Percentiles rank a stretch among this genome's conserved stretches.
Evolutionary conservation across 92 coral and sea anemone species (phyloP).

Genomic region (Chrysogorgia sp.): DNA sequence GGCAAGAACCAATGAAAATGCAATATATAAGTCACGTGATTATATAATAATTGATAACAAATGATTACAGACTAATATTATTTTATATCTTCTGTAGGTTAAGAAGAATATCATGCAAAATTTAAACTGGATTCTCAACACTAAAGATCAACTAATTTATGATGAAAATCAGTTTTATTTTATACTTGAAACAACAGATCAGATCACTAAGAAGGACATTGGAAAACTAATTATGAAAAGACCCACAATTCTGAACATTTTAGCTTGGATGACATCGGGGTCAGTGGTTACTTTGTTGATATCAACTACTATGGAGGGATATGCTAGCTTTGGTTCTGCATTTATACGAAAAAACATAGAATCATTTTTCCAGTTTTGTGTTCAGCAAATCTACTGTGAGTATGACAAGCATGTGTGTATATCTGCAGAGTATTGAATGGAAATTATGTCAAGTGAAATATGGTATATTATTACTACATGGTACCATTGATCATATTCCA

Average conservation of each 20-base stretch:
- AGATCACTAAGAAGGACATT: background rate
- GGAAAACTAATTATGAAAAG: background rate
- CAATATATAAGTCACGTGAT: background rate
- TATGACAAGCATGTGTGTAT: background rate
- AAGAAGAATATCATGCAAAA: background rate
- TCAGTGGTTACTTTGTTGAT: background rate
- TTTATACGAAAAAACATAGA: background rate
- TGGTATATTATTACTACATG: no score
- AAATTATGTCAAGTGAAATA: background rate
- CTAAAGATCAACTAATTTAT: background rate
- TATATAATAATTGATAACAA: background rate
- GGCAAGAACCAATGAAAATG: background rate
- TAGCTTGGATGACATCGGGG: background rate
- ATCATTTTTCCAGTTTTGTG: background rate
- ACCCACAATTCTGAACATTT: background rate
- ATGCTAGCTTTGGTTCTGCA: background rate
- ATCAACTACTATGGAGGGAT: background rate
- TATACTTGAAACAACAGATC: background rate
- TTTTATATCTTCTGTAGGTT: background rate
- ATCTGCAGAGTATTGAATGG: no score
- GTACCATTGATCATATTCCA: no score
- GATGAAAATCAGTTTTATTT: background rate
- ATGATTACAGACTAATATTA: background rate
- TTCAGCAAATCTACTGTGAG: constrained; percentile 7
- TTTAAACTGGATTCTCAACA: background rate